These are phyloP conservation scores for Pachypanchax playfairii DNA, from an alignment of 2,113 vertebrate species.

Conservation along the genomic window DNA sequence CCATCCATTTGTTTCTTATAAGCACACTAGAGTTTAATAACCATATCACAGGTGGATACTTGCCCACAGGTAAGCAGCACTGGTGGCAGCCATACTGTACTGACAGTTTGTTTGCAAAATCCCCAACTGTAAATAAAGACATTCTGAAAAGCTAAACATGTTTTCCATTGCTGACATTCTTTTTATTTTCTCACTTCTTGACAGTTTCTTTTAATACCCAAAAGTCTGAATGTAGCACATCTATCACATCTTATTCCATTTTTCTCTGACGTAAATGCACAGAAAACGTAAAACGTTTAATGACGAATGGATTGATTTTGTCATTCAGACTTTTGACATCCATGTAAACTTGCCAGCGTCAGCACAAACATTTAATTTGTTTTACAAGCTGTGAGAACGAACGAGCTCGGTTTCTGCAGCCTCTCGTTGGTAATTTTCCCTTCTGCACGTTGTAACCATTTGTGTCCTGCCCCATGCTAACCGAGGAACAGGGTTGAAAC, in stretches of 20 bases:
- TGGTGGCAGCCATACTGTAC: conserved; percentile 1
- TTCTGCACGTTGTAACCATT: conserved; percentile 22
- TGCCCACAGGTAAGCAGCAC: conserved; percentile 1
- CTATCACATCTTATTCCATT: conserved; percentile 10
- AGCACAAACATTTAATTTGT: conserved; percentile 21
- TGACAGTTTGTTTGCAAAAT: not conserved
- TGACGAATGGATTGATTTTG: conserved; percentile 25
- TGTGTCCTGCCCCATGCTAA: conserved; percentile 19
- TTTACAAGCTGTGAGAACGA: conserved; percentile 8
- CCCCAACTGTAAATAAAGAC: conserved; percentile 36
- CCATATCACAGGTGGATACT: not conserved
- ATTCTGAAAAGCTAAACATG: conserved; percentile 20
- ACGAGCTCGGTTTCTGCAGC: conserved; percentile 23
- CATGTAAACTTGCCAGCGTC: conserved; percentile 13
- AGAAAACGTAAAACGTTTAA: conserved; percentile 13
- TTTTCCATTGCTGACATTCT: conserved; percentile 47
- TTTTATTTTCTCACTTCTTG: conserved; percentile 55
- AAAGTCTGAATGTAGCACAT: conserved; percentile 52
- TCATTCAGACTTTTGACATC: conserved; percentile 22
- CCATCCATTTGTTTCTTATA: conserved; percentile 36
- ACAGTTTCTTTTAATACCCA: conserved; percentile 61
- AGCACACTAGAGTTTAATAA: not conserved
- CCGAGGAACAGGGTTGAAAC: conserved; percentile 28
- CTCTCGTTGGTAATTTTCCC: conserved; percentile 18
- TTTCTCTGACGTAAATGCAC: conserved; percentile 16